Percentiles rank a stretch among this genome's conserved stretches.
These are phyloP conservation scores for Chondrosia reniformis DNA, from an alignment of 37 sponge, comb jelly and placozoan genomes.

Conservation along the genomic window DNA sequence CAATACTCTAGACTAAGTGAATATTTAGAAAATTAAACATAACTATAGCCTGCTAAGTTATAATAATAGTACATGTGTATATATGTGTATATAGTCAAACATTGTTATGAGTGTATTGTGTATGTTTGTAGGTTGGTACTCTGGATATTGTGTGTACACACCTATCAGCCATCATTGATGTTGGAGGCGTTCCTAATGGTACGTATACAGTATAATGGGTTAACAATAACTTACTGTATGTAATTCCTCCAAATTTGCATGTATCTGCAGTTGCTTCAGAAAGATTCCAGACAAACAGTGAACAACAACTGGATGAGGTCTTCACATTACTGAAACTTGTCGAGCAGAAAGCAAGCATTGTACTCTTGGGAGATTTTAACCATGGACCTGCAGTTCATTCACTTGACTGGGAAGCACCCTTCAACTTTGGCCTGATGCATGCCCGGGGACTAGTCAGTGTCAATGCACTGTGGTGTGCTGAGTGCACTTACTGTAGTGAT, in stretches of 20 bases:
- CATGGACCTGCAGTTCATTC: slow-evolving; percentile 6
- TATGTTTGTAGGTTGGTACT: no score
- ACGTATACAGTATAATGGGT: no score
- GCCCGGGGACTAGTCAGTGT: slow-evolving; percentile 16
- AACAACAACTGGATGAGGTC: not conserved
- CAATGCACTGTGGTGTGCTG: not conserved
- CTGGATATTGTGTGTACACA: not conserved
- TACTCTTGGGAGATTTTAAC: slow-evolving; percentile 14
- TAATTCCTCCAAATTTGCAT: not conserved
- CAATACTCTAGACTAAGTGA: no score
- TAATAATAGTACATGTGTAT: no score
- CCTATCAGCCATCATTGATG: not conserved
- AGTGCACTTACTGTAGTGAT: slow-evolving; percentile 8
- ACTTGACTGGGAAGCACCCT: not conserved
- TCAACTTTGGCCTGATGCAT: slow-evolving; percentile 18
- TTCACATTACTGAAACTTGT: not conserved
- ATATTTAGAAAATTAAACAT: no score
- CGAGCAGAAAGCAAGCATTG: not conserved
- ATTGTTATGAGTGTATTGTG: no score
- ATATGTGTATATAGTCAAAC: no score
- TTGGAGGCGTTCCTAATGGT: no score
- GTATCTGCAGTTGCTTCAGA: not conserved
- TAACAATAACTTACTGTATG: not conserved
- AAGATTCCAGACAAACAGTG: not conserved
- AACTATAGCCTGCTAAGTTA: no score